Conservation (phyloP, 2,113 vertebrate genomes). For the Cairina moschata region DNA sequence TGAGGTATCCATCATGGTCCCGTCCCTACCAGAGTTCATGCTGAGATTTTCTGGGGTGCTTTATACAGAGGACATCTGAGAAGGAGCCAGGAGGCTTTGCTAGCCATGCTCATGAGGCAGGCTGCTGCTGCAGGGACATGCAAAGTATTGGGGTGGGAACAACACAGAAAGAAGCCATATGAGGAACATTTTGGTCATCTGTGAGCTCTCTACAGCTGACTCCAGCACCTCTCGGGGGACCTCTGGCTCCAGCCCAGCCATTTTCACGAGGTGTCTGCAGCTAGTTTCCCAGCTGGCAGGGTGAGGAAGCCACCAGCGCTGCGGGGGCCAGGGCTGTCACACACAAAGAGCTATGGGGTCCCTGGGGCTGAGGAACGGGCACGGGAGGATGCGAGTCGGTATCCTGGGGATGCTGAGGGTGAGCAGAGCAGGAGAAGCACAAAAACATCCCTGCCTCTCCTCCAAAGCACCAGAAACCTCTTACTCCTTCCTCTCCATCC, state of each 20-base stretch:
- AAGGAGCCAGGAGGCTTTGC: not conserved
- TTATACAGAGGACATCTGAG: not conserved
- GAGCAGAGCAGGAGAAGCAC: not conserved
- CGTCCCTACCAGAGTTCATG: not conserved
- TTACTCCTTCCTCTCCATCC: not conserved
- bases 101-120: not conserved
- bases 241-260: not conserved
- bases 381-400: accelerated
- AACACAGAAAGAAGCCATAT: not conserved
- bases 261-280: not conserved
- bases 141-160: accelerated
- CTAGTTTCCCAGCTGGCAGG: not conserved
- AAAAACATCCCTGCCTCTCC: not conserved
- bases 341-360: accelerated
- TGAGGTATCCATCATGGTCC: not conserved
- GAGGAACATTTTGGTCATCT: not conserved
- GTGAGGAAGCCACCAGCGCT: not conserved
- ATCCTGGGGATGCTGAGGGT: not conserved
- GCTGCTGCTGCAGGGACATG: accelerated
- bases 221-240: not conserved
- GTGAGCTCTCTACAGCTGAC: not conserved
- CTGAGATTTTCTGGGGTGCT: not conserved
- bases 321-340: accelerated
- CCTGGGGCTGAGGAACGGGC: not conserved
- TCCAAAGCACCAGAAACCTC: not conserved